Base-by-base conservation (phyloP, 2,888 invertebrate genomes). In the Nudaria mundana region DNA sequence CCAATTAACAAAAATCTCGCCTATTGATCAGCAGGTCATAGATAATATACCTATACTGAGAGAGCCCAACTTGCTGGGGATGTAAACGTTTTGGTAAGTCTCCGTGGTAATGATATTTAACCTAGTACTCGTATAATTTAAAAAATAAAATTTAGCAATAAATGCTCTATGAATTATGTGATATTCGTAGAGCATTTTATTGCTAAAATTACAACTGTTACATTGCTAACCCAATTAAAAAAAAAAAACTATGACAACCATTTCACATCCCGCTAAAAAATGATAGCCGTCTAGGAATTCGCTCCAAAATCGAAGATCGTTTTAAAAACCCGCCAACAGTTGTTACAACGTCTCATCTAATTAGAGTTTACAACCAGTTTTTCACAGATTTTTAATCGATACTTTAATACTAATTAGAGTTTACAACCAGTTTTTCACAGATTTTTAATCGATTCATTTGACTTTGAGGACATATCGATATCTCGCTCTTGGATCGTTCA, bases 311-410 rank as follows among this genome's bases (percentile, higher is more conserved):
- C 59, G 48, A 52, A 56, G 56, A 57, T 76, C 74, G 58, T 77
- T 77, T 82, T 79, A 68, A 79, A 86, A n/a, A 85, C 81, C 83
- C 81, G 76, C 70, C 82, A 82, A 81, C 76, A 80, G 76, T 74
- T 76, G 20, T 5, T 8, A n/a, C 72, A 79, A 77, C 82, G 68
- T 65, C 54, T 59, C 66, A 63, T 71, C 53, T 62, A 69, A 56
- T 53, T 60, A 52, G 50, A 45, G 48, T 40, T 38, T 33, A 43
- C 44, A 64, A 68, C 73, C 63, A 48, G 66, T 66, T 71, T 63
- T 48, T 55, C n/a, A 54, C 51, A 57, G 61, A 50, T 61, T 58
- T 58, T 63, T 62, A 60, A 66, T n/a, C n/a, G n/a, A n/a, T n/a
- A n/a, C n/a, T 20, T 8, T 5, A 3, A 18, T 20, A 5, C 5